Evolutionary conservation across 2,888 invertebrate genomes (phyloP).

Genomic region (Siphonodentalium dalli): DNA sequence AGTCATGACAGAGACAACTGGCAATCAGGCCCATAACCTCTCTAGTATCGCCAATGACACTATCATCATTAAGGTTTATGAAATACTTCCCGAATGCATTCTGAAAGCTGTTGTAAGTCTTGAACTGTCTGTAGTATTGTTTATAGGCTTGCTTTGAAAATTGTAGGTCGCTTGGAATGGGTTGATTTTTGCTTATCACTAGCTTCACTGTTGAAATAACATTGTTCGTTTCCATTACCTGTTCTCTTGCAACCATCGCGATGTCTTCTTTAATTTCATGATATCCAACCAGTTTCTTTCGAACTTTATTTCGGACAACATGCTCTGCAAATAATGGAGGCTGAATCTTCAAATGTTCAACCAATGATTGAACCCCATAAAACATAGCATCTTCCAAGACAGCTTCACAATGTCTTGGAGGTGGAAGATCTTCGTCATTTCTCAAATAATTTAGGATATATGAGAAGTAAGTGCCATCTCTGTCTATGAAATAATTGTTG

Average conservation of each 20-base stretch:
- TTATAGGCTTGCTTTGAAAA: constrained; percentile 44
- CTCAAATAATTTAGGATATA: constrained; percentile 53
- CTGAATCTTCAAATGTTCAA: constrained; percentile 38
- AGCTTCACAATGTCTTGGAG: constrained; percentile 34
- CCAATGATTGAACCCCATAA: constrained; percentile 44
- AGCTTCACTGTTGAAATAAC: constrained; percentile 34
- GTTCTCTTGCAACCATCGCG: constrained; percentile 32
- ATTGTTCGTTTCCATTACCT: constrained; percentile 32
- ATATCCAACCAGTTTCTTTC: constrained; percentile 36
- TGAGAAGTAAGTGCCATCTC: constrained; percentile 49
- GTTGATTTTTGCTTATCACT: constrained; percentile 39
- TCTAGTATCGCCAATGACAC: constrained; percentile 34
- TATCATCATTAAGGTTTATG: constrained; percentile 34
- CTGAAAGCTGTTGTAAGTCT: constrained; percentile 36
- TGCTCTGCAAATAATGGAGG: constrained; percentile 42
- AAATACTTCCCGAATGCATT: constrained; percentile 36
- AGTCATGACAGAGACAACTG: constrained; percentile 35
- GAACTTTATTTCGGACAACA: constrained; percentile 39
- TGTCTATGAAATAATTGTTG: constrained; percentile 53
- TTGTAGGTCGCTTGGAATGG: constrained; percentile 40
- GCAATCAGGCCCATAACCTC: constrained; percentile 35
- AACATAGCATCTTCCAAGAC: constrained; percentile 52
- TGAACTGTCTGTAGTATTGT: constrained; percentile 40
- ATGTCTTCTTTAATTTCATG: constrained; percentile 34
- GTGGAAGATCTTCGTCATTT: constrained; percentile 45